These are phyloP conservation scores for Deroplatys truncata DNA, from an alignment of 2,888 invertebrate genomes.

Conservation along the genomic window DNA sequence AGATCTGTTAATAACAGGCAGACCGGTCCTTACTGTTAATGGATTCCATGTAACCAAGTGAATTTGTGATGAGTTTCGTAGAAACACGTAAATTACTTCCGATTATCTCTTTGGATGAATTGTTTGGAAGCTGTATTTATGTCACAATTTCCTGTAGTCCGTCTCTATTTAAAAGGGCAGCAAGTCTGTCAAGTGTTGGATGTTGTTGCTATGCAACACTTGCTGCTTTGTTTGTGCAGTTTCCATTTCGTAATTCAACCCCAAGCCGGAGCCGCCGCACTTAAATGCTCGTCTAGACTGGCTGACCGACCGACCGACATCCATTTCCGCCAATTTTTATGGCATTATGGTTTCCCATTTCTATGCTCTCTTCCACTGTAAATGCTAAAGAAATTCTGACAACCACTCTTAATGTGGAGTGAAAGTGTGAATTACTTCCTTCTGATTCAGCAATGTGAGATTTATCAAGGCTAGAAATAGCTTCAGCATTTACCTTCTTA, in stretches of 20 bases:
- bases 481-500: too few relatives aligned
- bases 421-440: not conserved
- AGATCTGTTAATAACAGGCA: too few relatives aligned
- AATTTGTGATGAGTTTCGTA: not conserved
- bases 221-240: not conserved
- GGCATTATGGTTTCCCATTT: not conserved
- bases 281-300: not conserved
- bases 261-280: not conserved
- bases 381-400: not conserved
- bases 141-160: not conserved
- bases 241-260: not conserved
- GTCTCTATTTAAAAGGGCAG: not conserved
- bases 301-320: not conserved
- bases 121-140: not conserved
- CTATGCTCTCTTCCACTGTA: not conserved
- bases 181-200: not conserved
- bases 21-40: not conserved
- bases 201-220: not conserved
- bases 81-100: not conserved
- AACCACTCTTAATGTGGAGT: not conserved
- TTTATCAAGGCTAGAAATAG: too few relatives aligned
- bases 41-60: not conserved
- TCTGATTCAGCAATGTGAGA: too few relatives aligned
- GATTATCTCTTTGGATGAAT: not conserved
- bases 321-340: not conserved